These are phyloP conservation scores for Perizoma flavofasciatum DNA, from an alignment of 2,888 invertebrate genomes.

Conservation along the genomic window DNA sequence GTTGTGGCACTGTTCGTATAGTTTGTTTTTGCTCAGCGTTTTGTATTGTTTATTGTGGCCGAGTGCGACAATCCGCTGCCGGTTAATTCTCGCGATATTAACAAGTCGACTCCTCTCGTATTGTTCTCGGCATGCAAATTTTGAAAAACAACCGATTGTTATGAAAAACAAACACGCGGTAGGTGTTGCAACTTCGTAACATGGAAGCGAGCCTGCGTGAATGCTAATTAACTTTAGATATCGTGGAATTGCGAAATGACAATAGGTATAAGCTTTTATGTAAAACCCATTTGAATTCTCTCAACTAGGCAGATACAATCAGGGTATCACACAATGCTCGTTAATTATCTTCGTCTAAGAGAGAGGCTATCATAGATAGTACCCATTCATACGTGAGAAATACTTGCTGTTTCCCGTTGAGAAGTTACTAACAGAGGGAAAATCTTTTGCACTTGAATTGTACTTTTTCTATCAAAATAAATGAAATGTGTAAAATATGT, in stretches of 20 bases:
- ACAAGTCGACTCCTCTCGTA: conserved; percentile 65
- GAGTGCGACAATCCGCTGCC: conserved; percentile 78
- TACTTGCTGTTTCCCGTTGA: conserved; percentile 7
- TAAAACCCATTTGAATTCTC: conserved; percentile 37
- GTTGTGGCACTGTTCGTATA: conserved; percentile 76
- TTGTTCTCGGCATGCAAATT: conserved; percentile 76
- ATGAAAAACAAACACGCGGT: conserved; percentile 64
- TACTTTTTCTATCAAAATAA: too few species aligned
- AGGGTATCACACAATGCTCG: conserved; percentile 33
- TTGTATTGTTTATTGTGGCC: conserved; percentile 80
- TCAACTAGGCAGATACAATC: conserved; percentile 32
- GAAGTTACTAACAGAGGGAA: conserved; percentile 9
- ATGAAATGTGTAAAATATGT: too few species aligned
- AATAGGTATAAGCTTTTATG: conserved; percentile 46
- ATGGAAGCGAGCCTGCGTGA: conserved; percentile 44
- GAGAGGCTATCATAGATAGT: conserved; percentile 21
- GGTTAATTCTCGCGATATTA: conserved; percentile 80
- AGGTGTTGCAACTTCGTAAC: conserved; percentile 50
- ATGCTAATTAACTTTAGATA: conserved; percentile 71
- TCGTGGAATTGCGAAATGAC: conserved; percentile 51
- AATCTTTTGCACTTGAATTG: conserved; percentile 2
- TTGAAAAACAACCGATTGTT: conserved; percentile 76
- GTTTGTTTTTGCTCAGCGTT: conserved; percentile 80
- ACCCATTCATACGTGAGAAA: conserved; percentile 29
- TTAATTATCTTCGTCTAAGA: conserved; percentile 32